Base-by-base conservation (phyloP, 2,888 invertebrate species). In the Parnassius smintheus region DNA sequence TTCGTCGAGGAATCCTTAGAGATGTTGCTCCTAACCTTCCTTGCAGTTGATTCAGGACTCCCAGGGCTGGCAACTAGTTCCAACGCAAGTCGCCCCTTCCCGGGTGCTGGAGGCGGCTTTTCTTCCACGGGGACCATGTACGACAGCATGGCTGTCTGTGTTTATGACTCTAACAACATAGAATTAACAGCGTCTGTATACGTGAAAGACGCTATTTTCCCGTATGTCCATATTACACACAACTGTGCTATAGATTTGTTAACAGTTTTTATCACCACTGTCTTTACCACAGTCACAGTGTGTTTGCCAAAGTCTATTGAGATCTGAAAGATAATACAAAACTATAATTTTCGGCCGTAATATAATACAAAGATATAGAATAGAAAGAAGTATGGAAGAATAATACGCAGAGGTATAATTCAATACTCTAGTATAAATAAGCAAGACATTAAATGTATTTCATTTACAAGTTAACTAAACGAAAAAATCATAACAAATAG, bases 61-160 rank as follows among this genome's bases (percentile, higher is more conserved):
- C 85, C 83, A 1, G 86, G 87, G 63, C 81, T 84, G 11, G 76
- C 78, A 48, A 70, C 71, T 44, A 79, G 70, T 70, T 92, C 92
- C 66, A 92, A 77, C 51, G 87, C 85, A 79, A 93, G 80, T 67
- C 93, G 86, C 18, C 91, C 91, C 73, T 93, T 92, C 58, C 80
- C 92, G 70, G 85, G 93, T 82, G 75, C 94, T 71, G 94, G 93
- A 61, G 95, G 95, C 61, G 95, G 95, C 83, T 96, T 95, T 81
- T 95, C 95, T 77, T 95, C 95, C 77, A 95, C 94, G 59, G 96
- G 96, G 74, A 96, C 92, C 95, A 96, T 95, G 82, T 96, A 96
- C 71, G 96, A 96, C 91, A 96, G 91, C 96, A 96, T 96, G 64
- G 81, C 82, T 82, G 81, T 57, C 72, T 63, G 50, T 59, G 59